Percentiles rank a stretch among this genome's conserved stretches.
Conservation (phyloP, 1,140 invertebrate species). For the Plodia interpunctella region DNA sequence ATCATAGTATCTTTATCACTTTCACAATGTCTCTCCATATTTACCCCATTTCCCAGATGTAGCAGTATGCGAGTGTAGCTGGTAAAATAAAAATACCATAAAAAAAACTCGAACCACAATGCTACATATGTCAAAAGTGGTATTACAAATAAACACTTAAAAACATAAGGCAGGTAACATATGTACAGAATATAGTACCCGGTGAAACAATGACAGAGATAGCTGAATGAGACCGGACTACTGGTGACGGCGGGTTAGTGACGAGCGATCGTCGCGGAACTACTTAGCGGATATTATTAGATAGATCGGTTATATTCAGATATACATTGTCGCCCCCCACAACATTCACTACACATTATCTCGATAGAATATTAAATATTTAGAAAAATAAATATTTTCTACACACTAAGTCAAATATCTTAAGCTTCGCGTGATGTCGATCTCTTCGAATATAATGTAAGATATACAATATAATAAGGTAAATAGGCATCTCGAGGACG, state of each 20-base stretch:
- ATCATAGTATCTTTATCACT: constrained; percentile 74
- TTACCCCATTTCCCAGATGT: constrained; percentile 79
- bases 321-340: constrained; percentile 63
- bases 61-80: constrained; percentile 73
- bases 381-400: constrained; percentile 77
- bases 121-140: constrained; percentile 79
- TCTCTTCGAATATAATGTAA: constrained; percentile 48
- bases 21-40: constrained; percentile 82
- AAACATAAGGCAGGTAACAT: constrained; percentile 72
- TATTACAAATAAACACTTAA: constrained; percentile 78
- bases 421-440: constrained; percentile 69
- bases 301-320: constrained; percentile 49
- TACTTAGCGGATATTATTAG: constrained; percentile 21
- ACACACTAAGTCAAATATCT: constrained; percentile 70
- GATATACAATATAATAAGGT: constrained; percentile 47
- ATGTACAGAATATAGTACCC: constrained; percentile 71
- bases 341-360: constrained; percentile 74
- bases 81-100: constrained; percentile 64
- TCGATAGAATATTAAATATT: constrained; percentile 75
- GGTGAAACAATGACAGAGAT: constrained; percentile 72
- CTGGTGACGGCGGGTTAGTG: constrained; percentile 7
- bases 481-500: constrained; percentile 67
- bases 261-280: constrained; percentile 10
- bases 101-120: constrained; percentile 72
- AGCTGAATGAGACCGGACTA: constrained; percentile 44